A percentile compares a stretch with the other conserved stretches of the same genome.
Evolutionary conservation across 2,888 invertebrate species (phyloP).

Genomic region (Choristoneura rosaceana): DNA sequence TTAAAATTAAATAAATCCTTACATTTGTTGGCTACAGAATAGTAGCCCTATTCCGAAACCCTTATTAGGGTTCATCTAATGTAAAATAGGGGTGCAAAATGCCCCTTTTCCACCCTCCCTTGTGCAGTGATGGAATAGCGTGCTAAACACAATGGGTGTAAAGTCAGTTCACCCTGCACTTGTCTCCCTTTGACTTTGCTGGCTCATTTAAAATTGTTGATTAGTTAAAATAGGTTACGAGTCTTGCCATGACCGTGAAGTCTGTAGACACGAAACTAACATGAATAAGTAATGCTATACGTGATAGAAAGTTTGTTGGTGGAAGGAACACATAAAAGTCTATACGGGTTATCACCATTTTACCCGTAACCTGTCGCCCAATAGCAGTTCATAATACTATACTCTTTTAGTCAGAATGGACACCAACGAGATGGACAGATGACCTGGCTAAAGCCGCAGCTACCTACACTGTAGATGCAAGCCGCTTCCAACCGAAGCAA

Average conservation of each 20-base stretch:
- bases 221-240: constrained; percentile 33
- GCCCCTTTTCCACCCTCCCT: constrained; percentile 31
- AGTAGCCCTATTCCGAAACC: constrained; percentile 26
- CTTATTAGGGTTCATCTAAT: constrained; percentile 38
- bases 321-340: no score
- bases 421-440: no score
- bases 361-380: no score
- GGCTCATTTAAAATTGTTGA: constrained; percentile 36
- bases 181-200: constrained; percentile 7
- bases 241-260: neutral
- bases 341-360: no score
- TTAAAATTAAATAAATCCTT: constrained; percentile 36
- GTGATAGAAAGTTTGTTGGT: no score
- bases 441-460: no score
- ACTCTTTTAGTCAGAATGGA: no score
- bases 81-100: constrained; percentile 34
- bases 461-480: no score
- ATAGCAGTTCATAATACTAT: no score
- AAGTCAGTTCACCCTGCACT: constrained; percentile 9
- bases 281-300: no score
- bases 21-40: constrained; percentile 33
- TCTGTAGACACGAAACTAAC: neutral
- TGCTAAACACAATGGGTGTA: constrained; percentile 27
- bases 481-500: no score
- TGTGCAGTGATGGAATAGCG: constrained; percentile 7